phyloP scores from a whole-genome alignment of 2,113 vertebrate genomes.

The Pollachius pollachius region DNA sequence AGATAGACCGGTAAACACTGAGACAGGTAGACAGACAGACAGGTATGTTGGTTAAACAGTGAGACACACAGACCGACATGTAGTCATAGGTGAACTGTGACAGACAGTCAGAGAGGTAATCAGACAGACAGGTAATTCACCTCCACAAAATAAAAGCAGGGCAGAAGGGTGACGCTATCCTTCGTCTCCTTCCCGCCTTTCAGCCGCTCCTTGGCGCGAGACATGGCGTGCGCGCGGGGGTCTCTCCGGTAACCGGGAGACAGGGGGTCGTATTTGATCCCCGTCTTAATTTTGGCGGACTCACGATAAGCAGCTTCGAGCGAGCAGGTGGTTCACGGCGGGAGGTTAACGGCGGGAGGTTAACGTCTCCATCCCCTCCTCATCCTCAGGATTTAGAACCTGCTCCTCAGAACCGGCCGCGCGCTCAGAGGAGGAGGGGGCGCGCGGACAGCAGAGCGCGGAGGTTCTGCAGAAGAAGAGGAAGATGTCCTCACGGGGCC shows the following conservation, averaged over 20 bases:
- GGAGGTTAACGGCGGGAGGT: not conserved
- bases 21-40: constrained; percentile 5
- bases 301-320: constrained; percentile 9
- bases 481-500: not conserved
- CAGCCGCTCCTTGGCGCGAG: constrained; percentile 64
- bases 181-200: constrained; percentile 65
- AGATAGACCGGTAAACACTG: not conserved
- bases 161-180: constrained; percentile 68
- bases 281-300: constrained; percentile 63
- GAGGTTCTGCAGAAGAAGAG: not conserved
- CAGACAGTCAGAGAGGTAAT: constrained; percentile 26
- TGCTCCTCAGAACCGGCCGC: too few relatives aligned
- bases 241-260: constrained; percentile 61
- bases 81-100: constrained; percentile 18
- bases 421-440: too few relatives aligned
- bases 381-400: too few relatives aligned
- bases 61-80: constrained; percentile 25
- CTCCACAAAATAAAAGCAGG: constrained; percentile 72
- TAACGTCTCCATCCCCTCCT: constrained; percentile 13
- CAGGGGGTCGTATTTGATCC: constrained; percentile 62
- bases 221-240: constrained; percentile 57
- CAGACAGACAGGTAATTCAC: constrained; percentile 31
- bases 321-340: constrained; percentile 8
- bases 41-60: constrained; percentile 15
- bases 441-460: not conserved